phyloP scores from a whole-genome alignment of 2,797 vertebrate genomes.

The Halcyon chelicuti region DNA sequence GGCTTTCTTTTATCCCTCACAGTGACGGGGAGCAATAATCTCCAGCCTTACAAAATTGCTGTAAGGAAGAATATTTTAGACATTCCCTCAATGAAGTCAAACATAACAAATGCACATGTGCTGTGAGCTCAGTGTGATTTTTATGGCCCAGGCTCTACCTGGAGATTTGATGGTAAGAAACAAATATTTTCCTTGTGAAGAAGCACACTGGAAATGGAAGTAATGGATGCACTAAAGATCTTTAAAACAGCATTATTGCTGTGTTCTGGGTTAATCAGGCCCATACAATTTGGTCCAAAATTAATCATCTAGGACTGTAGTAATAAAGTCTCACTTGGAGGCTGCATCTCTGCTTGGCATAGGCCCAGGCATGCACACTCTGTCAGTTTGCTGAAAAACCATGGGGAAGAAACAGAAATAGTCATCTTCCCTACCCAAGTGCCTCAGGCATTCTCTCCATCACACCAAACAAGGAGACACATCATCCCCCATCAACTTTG shows the following conservation, averaged over 20 bases:
- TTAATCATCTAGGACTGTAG: conserved; percentile 51
- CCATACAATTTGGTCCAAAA: conserved; percentile 37
- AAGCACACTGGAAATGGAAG: not conserved
- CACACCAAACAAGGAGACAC: conserved; percentile 36
- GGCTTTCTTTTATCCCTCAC: not conserved
- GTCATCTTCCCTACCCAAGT: conserved; percentile 1
- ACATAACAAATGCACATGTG: not conserved
- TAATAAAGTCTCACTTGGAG: conserved; percentile 50
- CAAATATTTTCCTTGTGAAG: not conserved
- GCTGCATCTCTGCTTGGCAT: conserved; percentile 26
- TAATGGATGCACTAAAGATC: conserved; percentile 15
- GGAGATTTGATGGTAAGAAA: not conserved
- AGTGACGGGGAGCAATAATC: not conserved
- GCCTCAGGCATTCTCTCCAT: conserved; percentile 18
- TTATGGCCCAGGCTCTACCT: not conserved
- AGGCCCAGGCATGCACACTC: conserved; percentile 29
- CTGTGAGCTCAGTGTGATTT: not conserved
- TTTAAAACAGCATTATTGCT: conserved; percentile 43
- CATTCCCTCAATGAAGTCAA: not conserved
- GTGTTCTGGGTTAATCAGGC: conserved; percentile 34
- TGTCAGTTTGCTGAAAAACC: conserved; percentile 36
- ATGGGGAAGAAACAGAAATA: conserved; percentile 28
- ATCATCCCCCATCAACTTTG: not conserved
- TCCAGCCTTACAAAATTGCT: not conserved
- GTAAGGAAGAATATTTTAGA: not conserved